A percentile compares a stretch with the other conserved stretches of the same genome.
Conservation (phyloP, 2,113 vertebrate genomes). For the Corythoichthys haematopterus region DNA sequence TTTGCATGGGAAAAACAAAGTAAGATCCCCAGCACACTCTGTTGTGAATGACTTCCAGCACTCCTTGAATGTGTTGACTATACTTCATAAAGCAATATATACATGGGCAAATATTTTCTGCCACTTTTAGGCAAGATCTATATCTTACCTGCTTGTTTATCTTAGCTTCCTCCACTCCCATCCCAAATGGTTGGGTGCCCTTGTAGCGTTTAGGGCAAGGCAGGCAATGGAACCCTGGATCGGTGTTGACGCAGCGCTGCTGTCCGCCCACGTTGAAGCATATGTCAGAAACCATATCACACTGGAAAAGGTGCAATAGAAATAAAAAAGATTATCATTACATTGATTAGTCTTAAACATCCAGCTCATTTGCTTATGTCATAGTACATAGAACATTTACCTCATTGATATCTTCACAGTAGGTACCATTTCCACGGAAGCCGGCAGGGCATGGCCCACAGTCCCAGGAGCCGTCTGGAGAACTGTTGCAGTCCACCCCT, state of each 20-base stretch:
- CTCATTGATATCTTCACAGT: constrained; percentile 94
- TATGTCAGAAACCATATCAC: constrained; percentile 83
- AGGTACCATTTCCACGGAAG: constrained; percentile 86
- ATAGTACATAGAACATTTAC: constrained; percentile 57
- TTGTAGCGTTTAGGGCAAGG: constrained; percentile 91
- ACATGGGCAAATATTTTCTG: neutral
- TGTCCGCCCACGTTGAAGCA: constrained; percentile 82
- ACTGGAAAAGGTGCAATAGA: constrained; percentile 65
- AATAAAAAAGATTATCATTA: neutral
- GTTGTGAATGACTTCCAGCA: too few species aligned
- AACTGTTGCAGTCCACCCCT: constrained; percentile 86
- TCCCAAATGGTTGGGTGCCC: constrained; percentile 88
- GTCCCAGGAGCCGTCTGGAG: constrained; percentile 91
- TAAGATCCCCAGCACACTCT: too few species aligned
- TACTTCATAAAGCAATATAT: neutral
- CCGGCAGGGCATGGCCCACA: constrained; percentile 89
- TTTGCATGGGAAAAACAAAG: too few species aligned
- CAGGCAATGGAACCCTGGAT: constrained; percentile 93
- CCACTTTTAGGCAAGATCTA: neutral
- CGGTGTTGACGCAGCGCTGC: constrained; percentile 87
- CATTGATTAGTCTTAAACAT: neutral
- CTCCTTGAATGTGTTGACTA: neutral
- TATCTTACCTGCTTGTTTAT: constrained; percentile 84
- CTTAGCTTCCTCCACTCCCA: constrained; percentile 84
- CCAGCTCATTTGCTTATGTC: neutral